Base-by-base conservation (phyloP, 2,797 vertebrate species). In the Enteromius treurensis region DNA sequence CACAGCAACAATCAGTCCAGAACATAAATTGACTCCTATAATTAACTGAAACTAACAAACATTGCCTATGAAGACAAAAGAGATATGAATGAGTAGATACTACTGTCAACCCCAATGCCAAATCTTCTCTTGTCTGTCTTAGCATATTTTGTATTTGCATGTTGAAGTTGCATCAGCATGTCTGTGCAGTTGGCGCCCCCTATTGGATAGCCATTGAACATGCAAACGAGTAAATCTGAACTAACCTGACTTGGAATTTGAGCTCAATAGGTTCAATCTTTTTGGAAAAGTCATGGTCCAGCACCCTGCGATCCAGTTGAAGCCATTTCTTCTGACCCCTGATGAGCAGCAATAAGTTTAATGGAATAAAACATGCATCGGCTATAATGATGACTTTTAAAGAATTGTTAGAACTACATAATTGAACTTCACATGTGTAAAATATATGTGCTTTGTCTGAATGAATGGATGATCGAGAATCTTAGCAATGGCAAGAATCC, bases 261-360 rank as follows among this genome's bases (percentile, higher is more conserved):
- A 99, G 92, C 74, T 94, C 92, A 26, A 96, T 91, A 0, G 96
- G 94, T 26, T 95, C 96, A 0, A 94, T 93, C 87, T 96, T 96
- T 94, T 97, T 98, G 76, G 96, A 96, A 86, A 99, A 95, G 90
- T 97, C 95, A 86, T 99, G 98, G 84, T 99, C 98, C 74, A 99
- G 95, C 87, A 99, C 98, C 90, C 97, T 94, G 90, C 97, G 97
- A 90, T 99, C 97, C 90, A 98, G 92, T 89, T 99, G 97, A 79
- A 99, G 95, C 98, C 98, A 99, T 87, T 97, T 96, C 21, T 92
- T 96, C 90, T 98, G 98, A 89, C 96, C 97, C 82, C 98, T 99
- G 88, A 82, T 75, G 67, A 67, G 84, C 65, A 14, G 47, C 82
- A 75, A 15, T 32, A 42, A 68, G 49, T 34, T 42, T 69, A 15